Evolutionary conservation across 2,797 vertebrate species (phyloP), one percentile per base, ranked within the genome.

Genomic region (Arremon aurantiirostris): DNA sequence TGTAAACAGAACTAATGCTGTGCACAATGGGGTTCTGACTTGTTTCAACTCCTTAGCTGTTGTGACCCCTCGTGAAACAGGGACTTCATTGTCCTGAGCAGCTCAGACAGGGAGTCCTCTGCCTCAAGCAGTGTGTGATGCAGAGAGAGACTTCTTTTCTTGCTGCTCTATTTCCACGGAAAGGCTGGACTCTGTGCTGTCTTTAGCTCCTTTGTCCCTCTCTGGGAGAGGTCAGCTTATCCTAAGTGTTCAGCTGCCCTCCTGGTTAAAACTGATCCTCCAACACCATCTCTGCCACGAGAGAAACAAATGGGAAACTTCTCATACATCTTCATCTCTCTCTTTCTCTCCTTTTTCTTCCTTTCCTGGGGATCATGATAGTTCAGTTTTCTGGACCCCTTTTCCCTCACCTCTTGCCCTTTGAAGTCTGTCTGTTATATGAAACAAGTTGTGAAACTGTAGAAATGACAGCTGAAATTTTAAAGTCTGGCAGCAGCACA

Each of bases 41-140:
- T 93, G 85, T 83, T 96, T 91, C 92, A 96, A 96, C 89, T 95
- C 89, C 97, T 97, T 94, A 84, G 95, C 88, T 95, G 94, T 94
- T 94, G 95, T 95, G 95, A 96, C 95, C 96, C 96, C 88, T 96
- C 34, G 7, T 95, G 72, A 97, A 97, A 98, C 98, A 98, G 97
- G 96, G 94, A 76, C 94, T 93, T 95, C 95, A 97, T 98, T 98
- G 98, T 98, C 96, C 94, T 79, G 92, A 49, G 80, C 82, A 82
- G 10, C 73, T 66, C 95, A 80, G 90, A 94, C 82, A 84, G 95
- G 96, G 96, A 97, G 91, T 96, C 94, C 95, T 97, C 90, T 88
- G 96, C 96, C 96, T 97, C 47, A 46, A 97, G 97, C 97, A 97
- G 93, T 92, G 94, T 59, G 55, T 0, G 35, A 82, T 94, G 61